Evolutionary conservation across 2,797 vertebrate species (phyloP).

Genomic region (Labroides dimidiatus): DNA sequence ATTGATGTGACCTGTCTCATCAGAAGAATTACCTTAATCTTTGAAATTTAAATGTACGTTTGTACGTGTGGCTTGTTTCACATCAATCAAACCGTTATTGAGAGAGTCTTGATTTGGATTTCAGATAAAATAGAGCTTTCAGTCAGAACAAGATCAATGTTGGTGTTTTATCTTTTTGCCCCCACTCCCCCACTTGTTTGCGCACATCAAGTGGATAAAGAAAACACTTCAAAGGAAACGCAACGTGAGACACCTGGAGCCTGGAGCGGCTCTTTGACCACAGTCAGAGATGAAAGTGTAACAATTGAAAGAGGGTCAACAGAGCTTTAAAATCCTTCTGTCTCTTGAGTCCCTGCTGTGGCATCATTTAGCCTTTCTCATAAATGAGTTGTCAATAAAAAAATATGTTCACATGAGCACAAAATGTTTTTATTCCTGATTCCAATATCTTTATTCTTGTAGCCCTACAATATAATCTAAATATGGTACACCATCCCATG

Average conservation of each 20-base stretch:
- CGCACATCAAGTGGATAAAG: background rate
- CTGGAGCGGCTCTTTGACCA: slow-evolving; percentile 1
- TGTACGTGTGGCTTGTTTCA: background rate
- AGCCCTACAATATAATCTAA: too few species aligned
- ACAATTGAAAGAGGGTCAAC: background rate
- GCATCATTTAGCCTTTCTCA: background rate
- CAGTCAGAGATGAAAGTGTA: background rate
- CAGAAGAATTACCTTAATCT: background rate
- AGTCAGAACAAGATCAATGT: background rate
- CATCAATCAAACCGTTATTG: background rate
- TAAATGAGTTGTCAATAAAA: background rate
- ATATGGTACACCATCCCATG: too few species aligned
- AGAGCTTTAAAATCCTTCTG: background rate
- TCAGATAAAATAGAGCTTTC: background rate
- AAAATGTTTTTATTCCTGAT: too few species aligned
- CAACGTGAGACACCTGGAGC: background rate
- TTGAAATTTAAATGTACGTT: background rate
- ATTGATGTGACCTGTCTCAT: background rate
- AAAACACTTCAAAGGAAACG: slow-evolving; percentile 4
- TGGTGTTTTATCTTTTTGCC: background rate
- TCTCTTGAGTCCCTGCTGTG: too few species aligned
- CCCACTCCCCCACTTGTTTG: background rate
- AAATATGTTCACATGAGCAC: background rate
- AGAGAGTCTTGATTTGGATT: background rate
- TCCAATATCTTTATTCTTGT: too few species aligned